These are phyloP conservation scores for Onychomys arenicola DNA, from an alignment of 2,797 vertebrate species.

Conservation along the genomic window DNA sequence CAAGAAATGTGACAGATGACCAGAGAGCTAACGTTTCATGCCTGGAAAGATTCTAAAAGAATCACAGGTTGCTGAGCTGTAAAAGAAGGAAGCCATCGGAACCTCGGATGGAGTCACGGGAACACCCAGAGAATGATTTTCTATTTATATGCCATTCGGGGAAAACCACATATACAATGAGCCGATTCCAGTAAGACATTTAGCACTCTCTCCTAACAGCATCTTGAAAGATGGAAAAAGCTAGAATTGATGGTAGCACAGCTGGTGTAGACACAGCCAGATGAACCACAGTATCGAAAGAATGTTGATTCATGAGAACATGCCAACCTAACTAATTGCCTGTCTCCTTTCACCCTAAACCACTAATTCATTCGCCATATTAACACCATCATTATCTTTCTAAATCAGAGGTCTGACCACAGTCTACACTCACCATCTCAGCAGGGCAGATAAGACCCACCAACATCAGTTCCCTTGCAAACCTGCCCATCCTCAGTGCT, in stretches of 20 bases:
- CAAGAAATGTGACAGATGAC: neutral
- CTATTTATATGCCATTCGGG: neutral
- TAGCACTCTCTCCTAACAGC: neutral
- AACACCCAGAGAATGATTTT: constrained; percentile 23
- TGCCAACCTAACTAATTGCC: neutral
- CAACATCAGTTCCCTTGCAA: neutral
- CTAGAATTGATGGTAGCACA: neutral
- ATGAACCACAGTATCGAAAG: constrained; percentile 6
- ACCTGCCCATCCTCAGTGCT: neutral
- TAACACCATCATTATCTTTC: constrained; percentile 32
- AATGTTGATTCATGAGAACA: constrained; percentile 31
- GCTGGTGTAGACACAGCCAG: neutral
- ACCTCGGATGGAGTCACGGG: neutral
- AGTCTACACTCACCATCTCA: neutral
- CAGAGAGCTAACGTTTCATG: neutral
- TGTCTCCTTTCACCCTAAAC: constrained; percentile 31
- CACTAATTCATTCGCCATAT: neutral
- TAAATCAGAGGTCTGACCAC: constrained; percentile 8
- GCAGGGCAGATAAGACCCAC: neutral
- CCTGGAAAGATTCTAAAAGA: constrained; percentile 32
- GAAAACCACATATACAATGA: neutral
- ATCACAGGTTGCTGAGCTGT: neutral
- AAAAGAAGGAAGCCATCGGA: neutral
- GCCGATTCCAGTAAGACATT: neutral
- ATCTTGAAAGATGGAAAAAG: constrained; percentile 25